Percentiles rank a stretch among this genome's conserved stretches.
These are phyloP conservation scores for Phrynosoma blainvillii DNA, from an alignment of 2,113 vertebrate species.

Conservation along the genomic window DNA sequence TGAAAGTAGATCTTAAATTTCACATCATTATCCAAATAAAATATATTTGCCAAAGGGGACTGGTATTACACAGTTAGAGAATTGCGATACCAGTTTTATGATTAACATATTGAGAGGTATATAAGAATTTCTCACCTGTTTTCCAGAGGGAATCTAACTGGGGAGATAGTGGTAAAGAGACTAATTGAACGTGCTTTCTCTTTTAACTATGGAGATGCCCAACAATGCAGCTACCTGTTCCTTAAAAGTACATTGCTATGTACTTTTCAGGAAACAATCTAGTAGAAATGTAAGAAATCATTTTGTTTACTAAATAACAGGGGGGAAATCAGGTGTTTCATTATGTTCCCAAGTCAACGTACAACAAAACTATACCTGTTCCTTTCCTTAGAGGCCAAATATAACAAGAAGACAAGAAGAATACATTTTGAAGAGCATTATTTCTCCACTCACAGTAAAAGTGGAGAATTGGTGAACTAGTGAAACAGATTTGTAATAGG, in stretches of 20 bases:
- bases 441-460: not conserved
- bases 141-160: conserved; percentile 78
- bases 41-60: conserved; percentile 88
- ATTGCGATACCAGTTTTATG: conserved; percentile 83
- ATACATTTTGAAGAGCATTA: not conserved
- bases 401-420: not conserved
- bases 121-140: conserved; percentile 82
- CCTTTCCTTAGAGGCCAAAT: conserved; percentile 11
- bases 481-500: not conserved
- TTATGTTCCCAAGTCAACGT: not conserved
- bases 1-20: conserved; percentile 97
- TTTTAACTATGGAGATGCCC: conserved; percentile 59
- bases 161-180: conserved; percentile 73
- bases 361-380: conserved; percentile 8
- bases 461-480: not conserved
- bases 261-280: conserved; percentile 57
- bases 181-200: conserved; percentile 77
- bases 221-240: conserved; percentile 48
- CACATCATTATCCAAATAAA: conserved; percentile 97
- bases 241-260: conserved; percentile 43
- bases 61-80: conserved; percentile 85
- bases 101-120: conserved; percentile 87
- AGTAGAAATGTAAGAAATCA: conserved; percentile 13
- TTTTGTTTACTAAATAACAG: conserved; percentile 17
- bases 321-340: conserved; percentile 27